Evolutionary conservation across 1,140 invertebrate genomes (phyloP), one percentile per base, ranked within the genome.

Genomic region (Meloidogyne exigua): DNA sequence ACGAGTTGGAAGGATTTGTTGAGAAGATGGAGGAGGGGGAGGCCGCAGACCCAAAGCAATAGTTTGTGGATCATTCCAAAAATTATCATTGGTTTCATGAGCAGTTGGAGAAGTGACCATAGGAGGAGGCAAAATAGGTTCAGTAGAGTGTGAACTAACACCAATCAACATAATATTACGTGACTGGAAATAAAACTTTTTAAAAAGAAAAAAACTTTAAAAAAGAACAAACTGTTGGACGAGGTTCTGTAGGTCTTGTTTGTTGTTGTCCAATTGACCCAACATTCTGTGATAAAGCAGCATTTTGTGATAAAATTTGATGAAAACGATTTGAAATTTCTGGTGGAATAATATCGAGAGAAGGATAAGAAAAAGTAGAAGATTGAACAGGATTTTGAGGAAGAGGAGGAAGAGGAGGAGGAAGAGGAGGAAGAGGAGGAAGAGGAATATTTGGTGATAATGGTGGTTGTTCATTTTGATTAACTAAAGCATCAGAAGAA

Each of bases 1-100:
- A 57, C 49, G 49, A 57, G n/a, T 57, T n/a, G n/a, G 49, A n/a
- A n/a, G 3, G 4, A 57, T 21, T 74, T 39, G 68, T 15, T 42
- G 36, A 26, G 39, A 11, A 2, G 2, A 42, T 72, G 21, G 21
- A 21, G 15, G 70, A 62, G 28, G 23, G 13, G 66, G 75, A 44
- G 68, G 68, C 21, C 11, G 18, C 4, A 68, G 39, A 26, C 75
- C 75, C 26, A 68, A 70, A 25, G 66, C 66, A n/a, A 75, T 44
- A 11, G 75, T 76, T 25, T 36, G 28, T 32, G 75, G 75, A 57
- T 76, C 75, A 71, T 76, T 76, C 75, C 75, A 76, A 63, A 76
- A 76, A 63, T 76, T 57, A 68, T n/a, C 7, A 68, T 32, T 76
- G 36, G 23, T 39, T 57, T 65, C 28, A 3, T n/a, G n/a, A n/a